phyloP scores from a whole-genome alignment of 2,888 invertebrate species.

The Apodemia hepburni region DNA sequence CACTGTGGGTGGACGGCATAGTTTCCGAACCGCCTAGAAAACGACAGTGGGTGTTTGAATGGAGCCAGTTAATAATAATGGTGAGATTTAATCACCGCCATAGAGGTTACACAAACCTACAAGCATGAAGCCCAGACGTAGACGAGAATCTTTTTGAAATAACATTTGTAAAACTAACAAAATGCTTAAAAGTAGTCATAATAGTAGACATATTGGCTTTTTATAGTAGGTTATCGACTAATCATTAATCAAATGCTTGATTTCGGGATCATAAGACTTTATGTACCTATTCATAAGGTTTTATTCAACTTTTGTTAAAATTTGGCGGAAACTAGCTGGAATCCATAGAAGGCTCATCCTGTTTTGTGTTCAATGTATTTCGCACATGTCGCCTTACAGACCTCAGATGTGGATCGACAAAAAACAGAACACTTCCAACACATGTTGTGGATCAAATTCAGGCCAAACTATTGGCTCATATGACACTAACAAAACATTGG shows the following conservation, averaged over 20 bases:
- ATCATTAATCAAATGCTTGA: slow-evolving; percentile 48
- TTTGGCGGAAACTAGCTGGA: slow-evolving; percentile 33
- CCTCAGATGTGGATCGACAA: slow-evolving; percentile 65
- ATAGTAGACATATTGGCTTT: slow-evolving; percentile 46
- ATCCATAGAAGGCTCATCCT: slow-evolving; percentile 52
- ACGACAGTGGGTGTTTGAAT: slow-evolving; percentile 78
- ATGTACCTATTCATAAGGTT: slow-evolving; percentile 3
- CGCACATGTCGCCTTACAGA: slow-evolving; percentile 63
- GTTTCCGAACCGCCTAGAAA: slow-evolving; percentile 70
- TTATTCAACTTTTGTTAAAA: not conserved
- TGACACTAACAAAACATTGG: slow-evolving; percentile 25
- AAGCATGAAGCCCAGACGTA: slow-evolving; percentile 68
- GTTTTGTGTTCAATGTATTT: slow-evolving; percentile 49
- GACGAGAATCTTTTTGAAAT: slow-evolving; percentile 54
- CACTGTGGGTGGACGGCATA: slow-evolving; percentile 78
- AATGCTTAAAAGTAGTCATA: slow-evolving; percentile 48
- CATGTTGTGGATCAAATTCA: slow-evolving; percentile 56
- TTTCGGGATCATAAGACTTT: not conserved
- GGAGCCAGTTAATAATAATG: slow-evolving; percentile 80
- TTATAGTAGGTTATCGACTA: slow-evolving; percentile 55
- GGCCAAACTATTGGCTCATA: slow-evolving; percentile 46
- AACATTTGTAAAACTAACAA: slow-evolving; percentile 59
- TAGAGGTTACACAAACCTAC: slow-evolving; percentile 73
- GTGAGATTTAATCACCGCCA: slow-evolving; percentile 79
- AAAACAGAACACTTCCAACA: slow-evolving; percentile 60